Base-by-base conservation (phyloP, 1,140 invertebrate species). In the Eurosta solidaginis region DNA sequence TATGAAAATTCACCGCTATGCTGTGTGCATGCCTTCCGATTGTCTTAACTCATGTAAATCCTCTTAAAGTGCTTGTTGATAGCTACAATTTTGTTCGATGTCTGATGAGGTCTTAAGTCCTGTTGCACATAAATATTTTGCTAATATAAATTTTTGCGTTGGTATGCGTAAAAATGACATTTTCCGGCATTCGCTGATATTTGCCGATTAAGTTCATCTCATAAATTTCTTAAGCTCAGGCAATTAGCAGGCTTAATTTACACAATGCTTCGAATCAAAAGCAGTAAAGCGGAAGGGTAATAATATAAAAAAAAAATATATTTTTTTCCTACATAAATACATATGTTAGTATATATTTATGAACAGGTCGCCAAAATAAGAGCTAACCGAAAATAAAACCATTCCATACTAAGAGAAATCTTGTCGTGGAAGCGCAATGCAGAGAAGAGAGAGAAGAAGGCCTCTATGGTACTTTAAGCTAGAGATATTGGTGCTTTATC, bases 171-270 rank as follows among this genome's bases (percentile, higher is more conserved):
- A 63, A 9, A 17, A 49, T n/a, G 27, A 54, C 27, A 63, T 17
- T 33, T 63, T 63, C 54, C 33, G n/a, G n/a, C n/a, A 29, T 29
- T 59, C 17, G 7, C 52, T 22, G 1, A 3, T 12, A n/a, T n/a
- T 63, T 63, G 27, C 1, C 14, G 52, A 0, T 27, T 36, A 36
- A 63, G 59, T 20, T 27, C 40, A 42, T 1, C 14, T 5, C 33
- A 40, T 29, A 68, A 68, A 63, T 63, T 63, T 63, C 54, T 68
- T 42, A 68, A 68, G 59, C 33, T 20, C 14, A 68, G 40, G 40
- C 59, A 68, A 68, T 68, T 68, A 68, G 29, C 59, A 68, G 59
- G 29, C 59, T 68, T 68, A 40, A 68, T 5, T 3, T 29, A 36
- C 22, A 9, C n/a, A 47, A 12, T 47, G 4, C 49, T n/a, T 25